Evolutionary conservation across 1,140 invertebrate genomes (phyloP).

Genomic region (Diprion similis): DNA sequence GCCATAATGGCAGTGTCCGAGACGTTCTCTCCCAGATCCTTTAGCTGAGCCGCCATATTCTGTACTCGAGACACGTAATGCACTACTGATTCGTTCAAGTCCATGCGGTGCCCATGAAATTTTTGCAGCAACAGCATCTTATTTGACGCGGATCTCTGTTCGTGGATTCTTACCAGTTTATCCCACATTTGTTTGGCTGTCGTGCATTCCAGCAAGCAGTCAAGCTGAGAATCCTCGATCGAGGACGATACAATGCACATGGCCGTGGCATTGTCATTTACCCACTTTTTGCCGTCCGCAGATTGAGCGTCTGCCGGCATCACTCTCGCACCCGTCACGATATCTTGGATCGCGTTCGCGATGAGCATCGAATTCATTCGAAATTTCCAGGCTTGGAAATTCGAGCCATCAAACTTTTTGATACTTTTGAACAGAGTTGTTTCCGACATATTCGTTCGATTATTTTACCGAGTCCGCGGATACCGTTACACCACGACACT

Average conservation of each 20-base stretch:
- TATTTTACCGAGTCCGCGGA: neutral
- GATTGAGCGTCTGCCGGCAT: neutral
- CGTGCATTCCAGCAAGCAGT: constrained; percentile 14
- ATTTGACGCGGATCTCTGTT: constrained; percentile 17
- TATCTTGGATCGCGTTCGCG: constrained; percentile 17
- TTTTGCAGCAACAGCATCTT: constrained; percentile 16
- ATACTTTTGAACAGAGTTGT: constrained; percentile 10
- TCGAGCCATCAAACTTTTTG: constrained; percentile 23
- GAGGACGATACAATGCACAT: constrained; percentile 1
- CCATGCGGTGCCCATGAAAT: constrained; percentile 14
- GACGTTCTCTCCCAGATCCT: constrained; percentile 43
- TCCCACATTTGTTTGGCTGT: constrained; percentile 25
- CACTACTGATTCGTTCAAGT: constrained; percentile 7
- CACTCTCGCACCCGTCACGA: constrained; percentile 18
- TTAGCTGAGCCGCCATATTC: constrained; percentile 44
- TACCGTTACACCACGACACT: neutral
- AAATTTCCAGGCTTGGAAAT: constrained; percentile 19
- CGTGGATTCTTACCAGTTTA: constrained; percentile 13
- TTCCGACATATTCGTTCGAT: constrained; percentile 19
- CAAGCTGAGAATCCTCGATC: constrained; percentile 19
- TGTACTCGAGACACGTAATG: constrained; percentile 49
- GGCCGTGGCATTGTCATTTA: constrained; percentile 24
- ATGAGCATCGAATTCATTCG: constrained; percentile 1
- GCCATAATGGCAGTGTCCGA: constrained; percentile 48
- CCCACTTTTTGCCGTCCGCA: constrained; percentile 14